Evolutionary conservation across 2,113 vertebrate genomes (phyloP).

Genomic region (Gopherus flavomarginatus): DNA sequence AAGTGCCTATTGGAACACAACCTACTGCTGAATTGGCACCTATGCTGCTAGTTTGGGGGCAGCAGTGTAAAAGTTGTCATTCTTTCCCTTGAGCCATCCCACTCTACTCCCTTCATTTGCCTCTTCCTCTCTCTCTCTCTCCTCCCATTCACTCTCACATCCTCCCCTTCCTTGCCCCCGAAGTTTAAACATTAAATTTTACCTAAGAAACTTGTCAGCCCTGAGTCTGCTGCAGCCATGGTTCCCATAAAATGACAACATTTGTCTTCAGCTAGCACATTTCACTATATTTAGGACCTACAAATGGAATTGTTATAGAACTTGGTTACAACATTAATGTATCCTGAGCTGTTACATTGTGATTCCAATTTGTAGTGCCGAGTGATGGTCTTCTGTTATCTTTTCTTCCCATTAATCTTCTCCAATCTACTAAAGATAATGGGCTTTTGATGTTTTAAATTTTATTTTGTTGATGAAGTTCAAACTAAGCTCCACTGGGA

Average conservation of each 20-base stretch:
- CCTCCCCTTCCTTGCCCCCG: neutral
- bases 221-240: neutral
- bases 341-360: constrained; percentile 33
- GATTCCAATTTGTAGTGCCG: constrained; percentile 29
- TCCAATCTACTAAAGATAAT: neutral
- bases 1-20: neutral
- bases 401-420: neutral
- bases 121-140: neutral
- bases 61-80: neutral
- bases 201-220: constrained; percentile 22
- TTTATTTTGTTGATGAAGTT: neutral
- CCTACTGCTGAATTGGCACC: neutral
- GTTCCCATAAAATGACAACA: constrained; percentile 3
- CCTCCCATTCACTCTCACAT: neutral
- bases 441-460: neutral
- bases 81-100: neutral
- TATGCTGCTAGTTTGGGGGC: neutral
- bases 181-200: neutral
- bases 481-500: neutral
- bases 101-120: neutral
- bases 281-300: constrained; percentile 49
- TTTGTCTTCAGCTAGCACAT: constrained; percentile 42
- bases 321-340: constrained; percentile 36
- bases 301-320: neutral
- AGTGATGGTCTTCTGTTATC: neutral